These are phyloP conservation scores for Sminthurides aquaticus DNA, from an alignment of 2,888 invertebrate species.

Conservation along the genomic window DNA sequence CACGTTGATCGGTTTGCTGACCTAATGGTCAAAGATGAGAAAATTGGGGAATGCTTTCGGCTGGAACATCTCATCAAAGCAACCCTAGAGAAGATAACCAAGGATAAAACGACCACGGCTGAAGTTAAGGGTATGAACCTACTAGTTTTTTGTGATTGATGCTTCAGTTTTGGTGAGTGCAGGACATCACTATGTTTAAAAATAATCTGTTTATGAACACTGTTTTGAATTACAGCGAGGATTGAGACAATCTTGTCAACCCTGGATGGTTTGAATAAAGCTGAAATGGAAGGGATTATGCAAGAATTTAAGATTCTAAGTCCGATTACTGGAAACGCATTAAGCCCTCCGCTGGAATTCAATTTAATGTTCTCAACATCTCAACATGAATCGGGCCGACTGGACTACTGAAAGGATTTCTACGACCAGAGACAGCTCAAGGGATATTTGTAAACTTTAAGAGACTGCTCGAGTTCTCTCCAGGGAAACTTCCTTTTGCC, in stretches of 20 bases:
- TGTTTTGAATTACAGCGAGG: conserved; percentile 26
- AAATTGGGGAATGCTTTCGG: conserved; percentile 94
- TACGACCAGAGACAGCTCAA: conserved; percentile 98
- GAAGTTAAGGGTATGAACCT: conserved; percentile 48
- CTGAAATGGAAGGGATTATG: conserved; percentile 80
- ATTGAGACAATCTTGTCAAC: conserved; percentile 44
- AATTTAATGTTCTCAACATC: conserved; percentile 98
- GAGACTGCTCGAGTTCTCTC: conserved; percentile 91
- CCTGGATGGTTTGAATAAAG: conserved; percentile 84
- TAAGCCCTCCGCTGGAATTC: conserved; percentile 93
- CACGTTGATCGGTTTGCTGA: conserved; percentile 99
- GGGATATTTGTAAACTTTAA: conserved; percentile 99
- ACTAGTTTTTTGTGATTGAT: neutral
- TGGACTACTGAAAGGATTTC: conserved; percentile 64
- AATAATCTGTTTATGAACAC: no score
- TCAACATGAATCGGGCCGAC: conserved; percentile 97
- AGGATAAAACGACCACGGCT: conserved; percentile 71
- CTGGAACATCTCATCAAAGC: conserved; percentile 96
- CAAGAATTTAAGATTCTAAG: conserved; percentile 86
- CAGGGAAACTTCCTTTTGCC: conserved; percentile 91
- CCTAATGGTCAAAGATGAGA: conserved; percentile 95
- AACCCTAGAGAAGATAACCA: conserved; percentile 73
- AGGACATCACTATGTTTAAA: no score
- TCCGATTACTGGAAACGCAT: conserved; percentile 86
- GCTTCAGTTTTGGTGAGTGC: neutral